These are phyloP conservation scores for Hydrotaea cyrtoneurina DNA, from an alignment of 2,888 invertebrate species.

Conservation along the genomic window DNA sequence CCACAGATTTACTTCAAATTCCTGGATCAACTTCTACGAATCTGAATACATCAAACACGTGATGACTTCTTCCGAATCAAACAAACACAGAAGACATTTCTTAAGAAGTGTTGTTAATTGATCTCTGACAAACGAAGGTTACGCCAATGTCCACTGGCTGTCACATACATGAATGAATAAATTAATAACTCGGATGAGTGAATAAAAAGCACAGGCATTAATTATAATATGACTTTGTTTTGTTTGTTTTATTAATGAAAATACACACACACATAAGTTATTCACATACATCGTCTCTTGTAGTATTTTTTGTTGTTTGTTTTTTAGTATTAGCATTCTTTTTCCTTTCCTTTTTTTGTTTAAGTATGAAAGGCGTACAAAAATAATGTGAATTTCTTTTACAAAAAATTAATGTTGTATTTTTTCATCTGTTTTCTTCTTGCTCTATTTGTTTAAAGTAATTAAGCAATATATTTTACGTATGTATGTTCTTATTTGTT, in stretches of 20 bases:
- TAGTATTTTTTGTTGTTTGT: neutral
- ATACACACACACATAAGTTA: slow-evolving; percentile 46
- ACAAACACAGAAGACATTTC: neutral
- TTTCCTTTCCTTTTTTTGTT: neutral
- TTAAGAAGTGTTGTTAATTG: neutral
- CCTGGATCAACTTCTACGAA: too few relatives aligned
- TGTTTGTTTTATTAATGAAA: slow-evolving; percentile 39
- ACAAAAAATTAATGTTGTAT: neutral
- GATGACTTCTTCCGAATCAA: too few relatives aligned
- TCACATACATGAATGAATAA: neutral
- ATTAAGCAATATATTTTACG: slow-evolving; percentile 2
- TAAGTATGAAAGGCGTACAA: slow-evolving; percentile 25
- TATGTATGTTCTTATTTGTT: neutral
- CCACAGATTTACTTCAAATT: too few relatives aligned
- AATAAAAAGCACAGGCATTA: slow-evolving; percentile 35
- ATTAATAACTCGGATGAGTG: neutral
- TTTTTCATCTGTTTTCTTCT: too few relatives aligned
- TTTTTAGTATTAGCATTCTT: neutral
- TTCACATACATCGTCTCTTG: slow-evolving; percentile 29
- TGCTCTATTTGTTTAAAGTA: neutral
- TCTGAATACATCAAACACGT: too few relatives aligned
- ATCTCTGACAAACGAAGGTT: neutral
- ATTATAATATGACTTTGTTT: slow-evolving; percentile 35
- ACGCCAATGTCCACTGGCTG: neutral
- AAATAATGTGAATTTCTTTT: slow-evolving; percentile 29